Evolutionary conservation across 2,797 vertebrate species (phyloP).

Genomic region (Danio albolineatus): DNA sequence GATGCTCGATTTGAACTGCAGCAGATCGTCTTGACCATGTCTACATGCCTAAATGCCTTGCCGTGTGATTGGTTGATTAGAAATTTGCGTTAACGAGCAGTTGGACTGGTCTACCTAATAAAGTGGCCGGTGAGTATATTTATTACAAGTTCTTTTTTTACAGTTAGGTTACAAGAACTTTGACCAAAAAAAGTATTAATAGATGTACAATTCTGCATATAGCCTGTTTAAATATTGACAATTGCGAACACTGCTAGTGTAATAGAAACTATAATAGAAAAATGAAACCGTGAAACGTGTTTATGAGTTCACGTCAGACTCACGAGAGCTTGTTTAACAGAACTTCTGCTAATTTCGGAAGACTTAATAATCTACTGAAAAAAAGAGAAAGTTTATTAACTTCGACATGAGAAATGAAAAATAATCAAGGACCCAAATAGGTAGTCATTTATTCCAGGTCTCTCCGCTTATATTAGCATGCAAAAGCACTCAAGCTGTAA

Average conservation of each 20-base stretch:
- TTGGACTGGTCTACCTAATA: no score
- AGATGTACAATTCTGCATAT: no score
- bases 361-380: slow-evolving; percentile 59
- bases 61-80: no score
- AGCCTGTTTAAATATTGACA: no score
- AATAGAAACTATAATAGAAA: background rate
- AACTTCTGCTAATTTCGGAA: slow-evolving; percentile 57
- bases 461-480: slow-evolving; percentile 77
- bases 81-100: no score
- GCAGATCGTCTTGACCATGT: no score
- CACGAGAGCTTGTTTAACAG: slow-evolving; percentile 52
- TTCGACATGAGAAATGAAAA: slow-evolving; percentile 79
- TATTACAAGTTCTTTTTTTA: no score
- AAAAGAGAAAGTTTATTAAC: slow-evolving; percentile 63
- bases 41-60: no score
- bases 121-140: no score
- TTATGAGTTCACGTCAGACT: slow-evolving; percentile 28
- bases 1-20: no score
- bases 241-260: background rate
- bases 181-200: background rate
- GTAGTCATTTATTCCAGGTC: slow-evolving; percentile 77
- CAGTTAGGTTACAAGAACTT: no score
- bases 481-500: slow-evolving; percentile 77
- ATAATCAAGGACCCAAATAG: slow-evolving; percentile 76
- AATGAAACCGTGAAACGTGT: slow-evolving; percentile 10